These are phyloP conservation scores for Stictonetta naevosa DNA, from an alignment of 2,113 vertebrate genomes.

Conservation along the genomic window DNA sequence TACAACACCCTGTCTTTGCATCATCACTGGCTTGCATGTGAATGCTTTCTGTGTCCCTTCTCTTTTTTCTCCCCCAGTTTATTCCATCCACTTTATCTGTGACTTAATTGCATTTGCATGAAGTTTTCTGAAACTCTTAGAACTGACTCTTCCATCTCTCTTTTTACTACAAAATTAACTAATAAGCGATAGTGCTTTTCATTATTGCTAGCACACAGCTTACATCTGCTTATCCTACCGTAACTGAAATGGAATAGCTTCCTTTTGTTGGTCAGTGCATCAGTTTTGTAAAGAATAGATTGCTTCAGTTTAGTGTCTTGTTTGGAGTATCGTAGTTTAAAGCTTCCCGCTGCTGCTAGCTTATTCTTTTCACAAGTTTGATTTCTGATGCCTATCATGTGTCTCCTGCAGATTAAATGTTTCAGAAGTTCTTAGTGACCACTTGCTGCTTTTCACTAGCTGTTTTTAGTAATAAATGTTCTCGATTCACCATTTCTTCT, in stretches of 20 bases:
- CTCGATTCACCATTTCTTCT: neutral
- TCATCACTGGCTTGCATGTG: neutral
- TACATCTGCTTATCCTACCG: neutral
- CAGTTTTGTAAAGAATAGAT: neutral
- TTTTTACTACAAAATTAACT: neutral
- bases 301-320: neutral
- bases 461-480: conserved; percentile 21
- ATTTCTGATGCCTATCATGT: conserved; percentile 10
- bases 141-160: neutral
- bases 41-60: neutral
- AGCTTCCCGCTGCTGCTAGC: neutral
- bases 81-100: neutral
- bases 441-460: neutral
- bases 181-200: neutral
- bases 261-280: neutral
- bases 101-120: neutral
- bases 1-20: neutral
- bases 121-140: neutral
- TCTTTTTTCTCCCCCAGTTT: neutral
- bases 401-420: neutral
- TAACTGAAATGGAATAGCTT: neutral
- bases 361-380: conserved; percentile 35
- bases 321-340: neutral
- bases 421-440: neutral
- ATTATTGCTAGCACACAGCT: neutral